Evolutionary conservation across 2,797 vertebrate species (phyloP), one percentile per base, ranked within the genome.

Genomic region (Cossypha dichroa): DNA sequence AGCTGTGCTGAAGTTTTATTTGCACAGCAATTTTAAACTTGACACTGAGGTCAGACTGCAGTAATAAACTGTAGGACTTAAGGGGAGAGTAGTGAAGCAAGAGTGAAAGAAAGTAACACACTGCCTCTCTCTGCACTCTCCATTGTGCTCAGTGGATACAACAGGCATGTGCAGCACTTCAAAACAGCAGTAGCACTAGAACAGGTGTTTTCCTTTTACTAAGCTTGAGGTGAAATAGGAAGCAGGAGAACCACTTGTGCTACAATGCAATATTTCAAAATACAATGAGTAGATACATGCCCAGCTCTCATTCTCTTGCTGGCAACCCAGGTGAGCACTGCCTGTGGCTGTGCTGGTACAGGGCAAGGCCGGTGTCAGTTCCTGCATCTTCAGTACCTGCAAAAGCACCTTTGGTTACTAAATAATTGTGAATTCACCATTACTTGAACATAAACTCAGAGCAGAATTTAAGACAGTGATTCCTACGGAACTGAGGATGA

Each of bases 21-120:
- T 90, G 72, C 72, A 63, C 60, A 54, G 78, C 58, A 74, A 14
- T 85, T 88, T 76, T 73, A 90, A 84, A 80, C 33, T 20, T 70
- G 43, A 69, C 58, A 64, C 45, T 15, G 81, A 51, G 82, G 54
- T 45, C 0, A 0, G 70, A 18, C 19, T 40, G 72, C 67, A 80
- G 59, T 34, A 74, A 82, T 25, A 43, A 93, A 89, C 41, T 6
- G 31, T 9, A 49, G 68, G 56, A 74, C 49, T 83, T 80, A 17
- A 67, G 1, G 0, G 33, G 15, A 77, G 45, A 79, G 43, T 20
- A 33, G 66, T 25, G 68, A 73, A 94, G 63, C 60, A 64, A 58
- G 41, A 40, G 52, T 3, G 22, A 85, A 76, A 54, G 49, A 82
- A 69, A 67, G 45, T 21, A 77, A 77, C 45, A 82, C 40, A 58